Evolutionary conservation across 2,797 vertebrate genomes (phyloP).

Genomic region (Poliocrania exsul): DNA sequence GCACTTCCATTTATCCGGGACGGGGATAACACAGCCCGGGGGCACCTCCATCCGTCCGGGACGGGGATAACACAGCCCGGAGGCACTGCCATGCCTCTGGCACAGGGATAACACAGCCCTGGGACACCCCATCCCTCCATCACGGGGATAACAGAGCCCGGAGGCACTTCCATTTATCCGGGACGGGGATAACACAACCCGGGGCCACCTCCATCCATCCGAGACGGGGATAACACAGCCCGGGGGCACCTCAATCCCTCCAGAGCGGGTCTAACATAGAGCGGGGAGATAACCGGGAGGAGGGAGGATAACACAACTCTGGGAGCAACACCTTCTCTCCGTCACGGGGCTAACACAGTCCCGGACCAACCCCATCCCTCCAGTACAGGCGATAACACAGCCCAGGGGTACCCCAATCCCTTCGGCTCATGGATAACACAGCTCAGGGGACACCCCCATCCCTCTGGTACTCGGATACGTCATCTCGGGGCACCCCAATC

Average conservation of each 20-base stretch:
- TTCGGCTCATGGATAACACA: neutral
- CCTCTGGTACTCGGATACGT: neutral
- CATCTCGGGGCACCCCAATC: neutral
- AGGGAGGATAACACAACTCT: no score
- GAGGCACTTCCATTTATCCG: accelerated
- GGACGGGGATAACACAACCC: neutral
- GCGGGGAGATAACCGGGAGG: no score
- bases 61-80: neutral
- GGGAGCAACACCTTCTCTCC: neutral
- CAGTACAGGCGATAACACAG: no score
- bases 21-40: accelerated
- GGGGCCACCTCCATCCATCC: neutral
- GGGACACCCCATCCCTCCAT: neutral
- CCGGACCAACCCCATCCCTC: neutral
- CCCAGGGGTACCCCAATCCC: no score
- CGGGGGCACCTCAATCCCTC: neutral
- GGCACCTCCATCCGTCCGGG: accelerated
- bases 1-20: no score
- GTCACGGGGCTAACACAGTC: no score
- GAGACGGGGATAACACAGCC: neutral
- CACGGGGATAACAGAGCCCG: neutral
- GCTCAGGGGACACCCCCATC: no score
- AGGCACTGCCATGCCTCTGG: neutral
- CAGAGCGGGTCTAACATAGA: no score
- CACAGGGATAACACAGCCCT: neutral